These are phyloP conservation scores for Proisotoma minuta DNA, from an alignment of 2,888 invertebrate species.

Conservation along the genomic window DNA sequence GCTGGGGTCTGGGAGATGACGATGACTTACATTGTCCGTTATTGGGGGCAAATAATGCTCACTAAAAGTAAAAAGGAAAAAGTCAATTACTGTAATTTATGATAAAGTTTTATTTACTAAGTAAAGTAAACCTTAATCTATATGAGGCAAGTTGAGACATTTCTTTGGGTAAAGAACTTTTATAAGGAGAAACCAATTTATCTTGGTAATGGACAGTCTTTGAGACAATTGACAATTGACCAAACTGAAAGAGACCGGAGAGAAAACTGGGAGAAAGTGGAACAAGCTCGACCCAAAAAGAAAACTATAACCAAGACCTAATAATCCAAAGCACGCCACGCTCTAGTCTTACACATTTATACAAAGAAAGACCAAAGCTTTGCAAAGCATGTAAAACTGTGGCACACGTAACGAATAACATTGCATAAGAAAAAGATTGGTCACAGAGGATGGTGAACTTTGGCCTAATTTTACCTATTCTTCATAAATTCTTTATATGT, in stretches of 20 bases:
- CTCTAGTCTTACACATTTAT: background rate
- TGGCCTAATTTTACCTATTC: background rate
- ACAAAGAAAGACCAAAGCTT: background rate
- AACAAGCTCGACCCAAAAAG: background rate
- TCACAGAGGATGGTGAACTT: background rate
- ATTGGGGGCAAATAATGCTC: constrained; percentile 44
- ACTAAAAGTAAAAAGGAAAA: constrained; percentile 21
- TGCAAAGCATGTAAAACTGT: background rate
- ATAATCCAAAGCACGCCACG: no score
- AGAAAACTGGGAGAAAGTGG: constrained; percentile 9
- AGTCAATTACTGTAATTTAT: background rate
- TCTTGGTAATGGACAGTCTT: no score
- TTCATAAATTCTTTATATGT: no score
- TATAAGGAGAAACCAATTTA: background rate
- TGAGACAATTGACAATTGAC: no score
- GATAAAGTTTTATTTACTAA: background rate
- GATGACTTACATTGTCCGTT: constrained; percentile 26
- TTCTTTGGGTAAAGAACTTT: background rate
- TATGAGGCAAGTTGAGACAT: background rate
- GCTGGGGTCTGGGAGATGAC: background rate
- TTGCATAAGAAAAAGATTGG: background rate
- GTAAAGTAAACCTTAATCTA: background rate
- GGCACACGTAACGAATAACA: background rate
- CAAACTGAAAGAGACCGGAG: no score
- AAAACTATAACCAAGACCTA: no score